Percentiles rank a stretch among this genome's conserved stretches.
These are phyloP conservation scores for Drosophila ambigua DNA, from an alignment of 1,140 invertebrate species.

Conservation along the genomic window DNA sequence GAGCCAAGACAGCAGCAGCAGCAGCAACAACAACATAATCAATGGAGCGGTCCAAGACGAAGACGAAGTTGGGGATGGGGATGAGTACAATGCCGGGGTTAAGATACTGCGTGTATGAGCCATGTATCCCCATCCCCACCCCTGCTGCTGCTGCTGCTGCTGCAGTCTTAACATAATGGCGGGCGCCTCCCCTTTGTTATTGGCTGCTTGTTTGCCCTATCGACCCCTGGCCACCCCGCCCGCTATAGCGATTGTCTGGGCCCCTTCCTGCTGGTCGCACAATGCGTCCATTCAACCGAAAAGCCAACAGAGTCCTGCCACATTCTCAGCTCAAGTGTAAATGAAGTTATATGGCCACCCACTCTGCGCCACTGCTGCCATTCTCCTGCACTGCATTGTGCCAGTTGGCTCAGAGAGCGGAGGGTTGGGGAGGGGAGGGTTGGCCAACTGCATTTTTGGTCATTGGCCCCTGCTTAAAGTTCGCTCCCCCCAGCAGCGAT, in stretches of 20 bases:
- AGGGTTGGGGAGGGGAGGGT: not conserved
- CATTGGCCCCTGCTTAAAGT: conserved; percentile 61
- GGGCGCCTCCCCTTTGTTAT: conserved; percentile 55
- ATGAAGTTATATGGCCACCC: conserved; percentile 56
- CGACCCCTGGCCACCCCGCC: conserved; percentile 4
- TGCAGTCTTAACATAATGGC: conserved; percentile 50
- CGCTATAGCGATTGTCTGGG: no score
- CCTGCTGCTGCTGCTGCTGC: conserved; percentile 15
- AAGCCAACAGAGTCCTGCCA: conserved; percentile 55
- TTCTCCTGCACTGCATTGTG: conserved; percentile 27
- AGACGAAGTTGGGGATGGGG: conserved; percentile 26
- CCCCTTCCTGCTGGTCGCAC: conserved; percentile 26
- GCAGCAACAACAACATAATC: conserved; percentile 61
- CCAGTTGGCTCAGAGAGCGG: conserved; percentile 1
- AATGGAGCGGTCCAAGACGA: conserved; percentile 44
- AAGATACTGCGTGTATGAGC: conserved; percentile 53
- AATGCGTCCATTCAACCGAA: conserved; percentile 75
- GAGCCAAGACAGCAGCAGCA: not conserved
- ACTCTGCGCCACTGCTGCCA: conserved; percentile 1
- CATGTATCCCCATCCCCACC: not conserved
- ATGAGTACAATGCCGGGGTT: conserved; percentile 48
- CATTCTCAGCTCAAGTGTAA: conserved; percentile 57
- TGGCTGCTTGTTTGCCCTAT: conserved; percentile 66
- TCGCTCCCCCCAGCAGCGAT: not conserved
- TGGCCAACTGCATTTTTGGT: conserved; percentile 59